Evolutionary conservation across 2,113 vertebrate species (phyloP).

Genomic region (Terrapene triunguis): DNA sequence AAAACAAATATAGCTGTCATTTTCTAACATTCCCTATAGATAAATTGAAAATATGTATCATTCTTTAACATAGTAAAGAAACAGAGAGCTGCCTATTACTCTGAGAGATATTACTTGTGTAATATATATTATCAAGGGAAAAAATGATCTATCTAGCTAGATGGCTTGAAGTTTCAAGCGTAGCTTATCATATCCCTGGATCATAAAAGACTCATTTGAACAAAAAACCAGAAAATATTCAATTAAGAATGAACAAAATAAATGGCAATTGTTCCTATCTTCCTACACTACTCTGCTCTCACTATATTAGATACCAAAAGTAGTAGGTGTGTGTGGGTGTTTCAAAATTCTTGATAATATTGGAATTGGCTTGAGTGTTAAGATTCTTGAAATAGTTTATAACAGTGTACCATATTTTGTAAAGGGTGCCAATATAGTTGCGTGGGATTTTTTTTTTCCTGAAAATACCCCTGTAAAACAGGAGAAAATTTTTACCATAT

Average conservation of each 20-base stretch:
- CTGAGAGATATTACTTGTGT: slow-evolving; percentile 38
- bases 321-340: not conserved
- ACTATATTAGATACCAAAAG: slow-evolving; percentile 29
- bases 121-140: slow-evolving; percentile 63
- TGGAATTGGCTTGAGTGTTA: slow-evolving; percentile 33
- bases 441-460: not conserved
- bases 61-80: slow-evolving; percentile 68
- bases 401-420: slow-evolving; percentile 26
- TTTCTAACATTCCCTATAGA: slow-evolving; percentile 73
- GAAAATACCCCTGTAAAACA: slow-evolving; percentile 5
- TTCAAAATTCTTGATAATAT: slow-evolving; percentile 20
- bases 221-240: slow-evolving; percentile 16
- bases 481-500: not conserved
- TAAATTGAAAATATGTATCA: slow-evolving; percentile 78
- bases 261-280: slow-evolving; percentile 60
- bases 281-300: slow-evolving; percentile 27
- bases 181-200: slow-evolving; percentile 69
- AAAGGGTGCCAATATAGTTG: slow-evolving; percentile 1
- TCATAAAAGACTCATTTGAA: slow-evolving; percentile 62
- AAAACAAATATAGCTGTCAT: slow-evolving; percentile 76
- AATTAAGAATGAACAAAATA: slow-evolving; percentile 62
- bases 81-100: slow-evolving; percentile 54
- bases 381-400: slow-evolving; percentile 13
- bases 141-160: slow-evolving; percentile 41
- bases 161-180: slow-evolving; percentile 56